phyloP scores from a whole-genome alignment of 2,113 vertebrate species.

The Amblyornis subalaris region DNA sequence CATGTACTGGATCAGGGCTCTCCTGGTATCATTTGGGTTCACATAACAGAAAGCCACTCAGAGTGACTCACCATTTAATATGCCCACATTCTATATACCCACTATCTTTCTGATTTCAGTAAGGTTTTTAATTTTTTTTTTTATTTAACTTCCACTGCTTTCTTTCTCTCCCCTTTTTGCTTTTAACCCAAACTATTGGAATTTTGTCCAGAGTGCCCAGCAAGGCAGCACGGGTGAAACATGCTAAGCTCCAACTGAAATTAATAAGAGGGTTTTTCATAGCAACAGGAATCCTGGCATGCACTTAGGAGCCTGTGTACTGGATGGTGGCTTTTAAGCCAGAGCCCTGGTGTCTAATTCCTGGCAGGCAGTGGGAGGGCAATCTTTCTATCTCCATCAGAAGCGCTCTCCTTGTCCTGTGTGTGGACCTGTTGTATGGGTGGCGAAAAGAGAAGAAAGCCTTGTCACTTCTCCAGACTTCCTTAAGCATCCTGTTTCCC shows the following conservation, averaged over 20 bases:
- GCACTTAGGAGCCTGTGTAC: not conserved
- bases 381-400: not conserved
- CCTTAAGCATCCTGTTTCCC: not conserved
- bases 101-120: not conserved
- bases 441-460: not conserved
- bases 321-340: not conserved
- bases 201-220: not conserved
- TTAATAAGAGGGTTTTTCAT: not conserved
- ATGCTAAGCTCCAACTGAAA: not conserved
- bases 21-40: not conserved
- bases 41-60: not conserved
- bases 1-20: not conserved
- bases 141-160: not conserved
- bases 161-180: not conserved
- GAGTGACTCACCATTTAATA: not conserved
- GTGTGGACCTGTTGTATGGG: not conserved
- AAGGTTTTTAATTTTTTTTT: rapidly evolving
- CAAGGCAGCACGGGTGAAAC: not conserved
- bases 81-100: not conserved
- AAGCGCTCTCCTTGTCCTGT: rapidly evolving
- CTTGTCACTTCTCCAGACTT: not conserved
- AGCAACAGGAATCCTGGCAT: not conserved
- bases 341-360: not conserved
- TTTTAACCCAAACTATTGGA: not conserved
- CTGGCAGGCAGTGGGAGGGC: not conserved